Conservation (phyloP, 2,797 vertebrate genomes). For the Catamblyrhynchus diadema region DNA sequence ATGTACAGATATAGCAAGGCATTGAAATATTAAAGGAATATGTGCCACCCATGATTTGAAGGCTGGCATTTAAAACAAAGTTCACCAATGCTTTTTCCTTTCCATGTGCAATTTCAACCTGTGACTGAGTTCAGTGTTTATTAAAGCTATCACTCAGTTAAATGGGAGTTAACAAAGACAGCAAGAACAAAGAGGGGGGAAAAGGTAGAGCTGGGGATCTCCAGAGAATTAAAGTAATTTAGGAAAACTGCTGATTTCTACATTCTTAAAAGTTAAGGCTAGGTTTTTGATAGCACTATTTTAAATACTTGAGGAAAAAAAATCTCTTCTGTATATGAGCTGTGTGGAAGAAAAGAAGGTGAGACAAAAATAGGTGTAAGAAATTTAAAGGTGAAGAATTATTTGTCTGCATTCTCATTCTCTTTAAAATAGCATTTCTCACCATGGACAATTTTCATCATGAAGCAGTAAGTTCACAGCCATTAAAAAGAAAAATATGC, state of each 20-base stretch:
- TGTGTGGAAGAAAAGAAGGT: not conserved
- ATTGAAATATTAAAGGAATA: conserved; percentile 30
- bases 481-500: not conserved
- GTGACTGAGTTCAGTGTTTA: conserved; percentile 54
- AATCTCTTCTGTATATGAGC: not conserved
- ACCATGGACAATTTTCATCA: not conserved
- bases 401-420: not conserved
- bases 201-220: not conserved
- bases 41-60: not conserved
- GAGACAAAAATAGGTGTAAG: not conserved
- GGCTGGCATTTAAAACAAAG: conserved; percentile 34
- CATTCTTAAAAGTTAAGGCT: not conserved
- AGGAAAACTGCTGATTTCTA: conserved; percentile 49
- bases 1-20: not conserved
- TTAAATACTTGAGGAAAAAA: not conserved
- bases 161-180: conserved; percentile 39
- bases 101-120: conserved; percentile 30
- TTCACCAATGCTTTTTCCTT: not conserved
- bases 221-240: conserved; percentile 39
- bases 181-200: not conserved
- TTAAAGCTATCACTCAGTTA: conserved; percentile 61
- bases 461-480: not conserved
- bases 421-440: not conserved
- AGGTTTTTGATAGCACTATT: not conserved
- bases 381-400: not conserved